phyloP scores from a whole-genome alignment of 2,797 vertebrate species.

The Enteromius viviparus region DNA sequence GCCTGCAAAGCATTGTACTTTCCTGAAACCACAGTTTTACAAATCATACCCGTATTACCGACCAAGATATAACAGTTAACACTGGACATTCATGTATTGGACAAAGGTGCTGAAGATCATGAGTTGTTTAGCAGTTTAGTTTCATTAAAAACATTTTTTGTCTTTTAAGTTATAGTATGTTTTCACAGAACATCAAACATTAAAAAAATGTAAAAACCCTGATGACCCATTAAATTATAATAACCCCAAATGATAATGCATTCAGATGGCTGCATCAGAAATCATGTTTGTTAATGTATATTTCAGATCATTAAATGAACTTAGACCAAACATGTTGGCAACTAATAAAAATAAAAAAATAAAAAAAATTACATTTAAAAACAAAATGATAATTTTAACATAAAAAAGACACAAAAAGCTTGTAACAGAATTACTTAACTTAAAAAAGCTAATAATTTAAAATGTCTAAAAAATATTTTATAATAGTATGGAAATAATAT shows the following conservation, averaged over 20 bases:
- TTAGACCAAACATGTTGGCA: not conserved
- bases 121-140: not conserved
- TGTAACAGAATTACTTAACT: not conserved
- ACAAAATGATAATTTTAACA: too few relatives aligned
- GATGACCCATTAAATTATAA: not conserved
- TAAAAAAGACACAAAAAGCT: not conserved
- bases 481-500: not conserved
- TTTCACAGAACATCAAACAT: not conserved
- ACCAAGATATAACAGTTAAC: not conserved
- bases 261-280: not conserved
- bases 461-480: not conserved
- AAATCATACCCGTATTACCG: slow-evolving; percentile 12
- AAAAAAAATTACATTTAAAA: too few relatives aligned
- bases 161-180: not conserved
- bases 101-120: not conserved
- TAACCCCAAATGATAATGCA: not conserved
- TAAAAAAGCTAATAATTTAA: not conserved
- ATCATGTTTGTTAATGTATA: not conserved
- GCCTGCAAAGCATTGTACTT: slow-evolving; percentile 38
- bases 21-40: slow-evolving; percentile 11
- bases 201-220: not conserved
- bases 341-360: not conserved
- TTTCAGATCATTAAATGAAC: not conserved
- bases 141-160: not conserved
- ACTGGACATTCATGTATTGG: not conserved